Base-by-base conservation (phyloP, 1,140 invertebrate genomes). In the Drosophila sucinea region DNA sequence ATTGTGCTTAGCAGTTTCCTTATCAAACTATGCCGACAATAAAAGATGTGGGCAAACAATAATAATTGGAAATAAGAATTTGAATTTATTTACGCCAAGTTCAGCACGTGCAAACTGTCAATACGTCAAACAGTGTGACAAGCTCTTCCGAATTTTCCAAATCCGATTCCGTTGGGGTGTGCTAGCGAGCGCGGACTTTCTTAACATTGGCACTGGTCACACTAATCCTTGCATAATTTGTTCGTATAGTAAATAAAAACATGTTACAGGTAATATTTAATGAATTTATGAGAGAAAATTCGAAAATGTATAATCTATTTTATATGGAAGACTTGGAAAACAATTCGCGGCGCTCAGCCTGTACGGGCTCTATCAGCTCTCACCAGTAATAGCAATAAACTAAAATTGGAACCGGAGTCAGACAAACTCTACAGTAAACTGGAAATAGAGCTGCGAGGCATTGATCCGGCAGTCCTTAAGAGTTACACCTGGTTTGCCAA, bases 401-500 rank as follows among this genome's bases (percentile, higher is more conserved):
- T 30, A 30, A 5, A 72, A 47, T 10, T 72, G 17, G 44, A 60
- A 11, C 27, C 72, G 10, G 79, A 90, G 27, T 74, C 75, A 10
- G 97, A 98, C 90, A 96, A 96, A 92, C 93, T 98, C 8, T 98
- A 95, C 80, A 97, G 96, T 92, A 94, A 94, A 79, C 92, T 99
- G n/a, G 95, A 97, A 92, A 91, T 99, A 70, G 97, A 99, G 93
- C 94, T 98, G 41, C 94, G 95, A 89, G 96, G 96, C 38, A 96
- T 98, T 91, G 98, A 99, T 92, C 94, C 94, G 17, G 96, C 95
- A 4, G 97, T 99, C 4, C 91, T 99, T 3, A 95, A 96, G 58
- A 99, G 97, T 93, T 99, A 98, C 92, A 94, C 95, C 60, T 95
- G 94, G 93, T 99, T 98, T 93, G 93, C 95, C n/a, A 93, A 94